Percentiles rank a stretch among this genome's conserved stretches.
phyloP scores from a whole-genome alignment of 2,888 invertebrate genomes.

The Tyria jacobaeae region DNA sequence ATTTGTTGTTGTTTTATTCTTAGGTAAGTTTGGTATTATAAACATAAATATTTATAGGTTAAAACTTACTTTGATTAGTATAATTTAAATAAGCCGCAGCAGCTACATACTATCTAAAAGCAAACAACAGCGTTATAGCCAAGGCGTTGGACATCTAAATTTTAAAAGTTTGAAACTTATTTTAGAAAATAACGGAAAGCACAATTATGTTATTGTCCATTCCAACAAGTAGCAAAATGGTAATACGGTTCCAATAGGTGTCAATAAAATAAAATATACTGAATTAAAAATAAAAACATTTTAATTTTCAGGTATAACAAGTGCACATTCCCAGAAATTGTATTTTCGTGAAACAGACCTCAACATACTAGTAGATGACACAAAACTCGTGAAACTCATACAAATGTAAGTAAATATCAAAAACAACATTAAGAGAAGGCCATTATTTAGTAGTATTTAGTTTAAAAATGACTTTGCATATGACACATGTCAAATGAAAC shows the following conservation, averaged over 20 bases:
- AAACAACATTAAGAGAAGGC: background rate
- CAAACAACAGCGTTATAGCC: background rate
- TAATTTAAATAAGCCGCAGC: background rate
- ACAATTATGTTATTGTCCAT: no score
- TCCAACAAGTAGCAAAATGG: no score
- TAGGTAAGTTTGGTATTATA: constrained; percentile 66
- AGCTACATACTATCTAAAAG: no score
- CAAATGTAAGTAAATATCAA: constrained; percentile 84
- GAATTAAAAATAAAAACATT: background rate
- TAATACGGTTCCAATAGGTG: no score
- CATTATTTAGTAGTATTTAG: no score
- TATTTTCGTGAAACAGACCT: constrained; percentile 87
- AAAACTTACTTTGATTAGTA: no score
- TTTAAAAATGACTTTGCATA: no score
- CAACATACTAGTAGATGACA: constrained; percentile 85
- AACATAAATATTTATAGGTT: background rate
- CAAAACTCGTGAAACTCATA: constrained; percentile 83
- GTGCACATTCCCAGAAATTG: constrained; percentile 78
- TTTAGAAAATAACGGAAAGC: background rate
- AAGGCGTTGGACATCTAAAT: background rate
- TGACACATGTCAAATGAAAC: no score
- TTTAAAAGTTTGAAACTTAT: no score
- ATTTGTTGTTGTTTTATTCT: constrained; percentile 67
- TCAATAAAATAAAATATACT: no score
- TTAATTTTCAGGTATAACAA: constrained; percentile 73